phyloP scores from a whole-genome alignment of 2,888 invertebrate genomes.

The Caenorhabditis sp. region DNA sequence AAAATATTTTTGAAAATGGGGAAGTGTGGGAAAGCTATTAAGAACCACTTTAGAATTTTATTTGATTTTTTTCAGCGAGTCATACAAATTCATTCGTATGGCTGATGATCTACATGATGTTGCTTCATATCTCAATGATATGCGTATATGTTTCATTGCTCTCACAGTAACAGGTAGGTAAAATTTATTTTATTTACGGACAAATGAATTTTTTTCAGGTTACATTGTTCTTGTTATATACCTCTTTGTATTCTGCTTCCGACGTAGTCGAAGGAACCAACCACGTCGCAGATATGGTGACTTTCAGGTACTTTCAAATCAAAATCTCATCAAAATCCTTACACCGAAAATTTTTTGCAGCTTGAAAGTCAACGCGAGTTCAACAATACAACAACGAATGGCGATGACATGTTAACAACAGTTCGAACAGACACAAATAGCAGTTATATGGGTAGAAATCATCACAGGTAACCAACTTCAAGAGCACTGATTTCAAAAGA shows the following conservation, averaged over 20 bases:
- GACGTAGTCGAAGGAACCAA: slow-evolving; percentile 54
- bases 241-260: slow-evolving; percentile 55
- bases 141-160: slow-evolving; percentile 64
- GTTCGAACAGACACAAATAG: slow-evolving; percentile 43
- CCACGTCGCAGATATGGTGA: slow-evolving; percentile 58
- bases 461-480: slow-evolving; percentile 40
- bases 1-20: neutral
- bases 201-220: slow-evolving; percentile 50
- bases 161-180: slow-evolving; percentile 50
- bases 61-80: slow-evolving; percentile 55
- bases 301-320: slow-evolving; percentile 51
- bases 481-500: neutral
- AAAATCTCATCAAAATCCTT: neutral
- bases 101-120: slow-evolving; percentile 68
- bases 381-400: slow-evolving; percentile 38
- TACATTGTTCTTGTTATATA: slow-evolving; percentile 62
- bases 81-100: slow-evolving; percentile 68
- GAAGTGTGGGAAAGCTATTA: neutral
- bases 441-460: slow-evolving; percentile 51
- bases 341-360: slow-evolving; percentile 10
- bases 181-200: no score
- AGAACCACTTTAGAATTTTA: neutral
- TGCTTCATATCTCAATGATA: slow-evolving; percentile 61
- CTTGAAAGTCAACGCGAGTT: slow-evolving; percentile 44
- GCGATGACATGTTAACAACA: slow-evolving; percentile 41